These are phyloP conservation scores for Acronicta aceris DNA, from an alignment of 2,888 invertebrate species.

Conservation along the genomic window DNA sequence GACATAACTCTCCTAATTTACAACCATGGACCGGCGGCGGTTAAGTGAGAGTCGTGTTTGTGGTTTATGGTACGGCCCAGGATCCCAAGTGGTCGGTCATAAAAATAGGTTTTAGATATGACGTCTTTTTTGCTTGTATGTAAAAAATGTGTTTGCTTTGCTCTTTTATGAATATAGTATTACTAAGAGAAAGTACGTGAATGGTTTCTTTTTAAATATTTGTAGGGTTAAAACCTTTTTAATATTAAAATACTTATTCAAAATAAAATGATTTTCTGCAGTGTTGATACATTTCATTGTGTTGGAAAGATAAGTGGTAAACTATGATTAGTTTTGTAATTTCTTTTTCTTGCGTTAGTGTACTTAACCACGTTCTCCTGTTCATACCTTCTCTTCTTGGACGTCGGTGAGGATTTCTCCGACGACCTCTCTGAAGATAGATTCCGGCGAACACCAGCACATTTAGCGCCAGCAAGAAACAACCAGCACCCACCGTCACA, in stretches of 20 bases:
- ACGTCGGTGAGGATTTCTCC: constrained; percentile 73
- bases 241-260: no score
- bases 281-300: no score
- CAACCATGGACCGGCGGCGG: constrained; percentile 17
- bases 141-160: constrained; percentile 43
- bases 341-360: no score
- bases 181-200: not conserved
- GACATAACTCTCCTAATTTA: constrained; percentile 41
- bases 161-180: constrained; percentile 36
- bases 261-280: no score
- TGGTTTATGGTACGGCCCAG: constrained; percentile 44
- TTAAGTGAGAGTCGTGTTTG: constrained; percentile 38
- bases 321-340: no score
- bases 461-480: constrained; percentile 92
- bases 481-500: constrained; percentile 93
- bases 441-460: constrained; percentile 94
- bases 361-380: no score
- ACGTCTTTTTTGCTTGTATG: constrained; percentile 42
- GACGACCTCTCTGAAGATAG: constrained; percentile 92
- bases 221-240: no score
- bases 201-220: no score
- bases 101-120: constrained; percentile 50
- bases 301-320: no score
- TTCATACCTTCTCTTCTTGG: constrained; percentile 73
- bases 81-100: constrained; percentile 44